phyloP scores from a whole-genome alignment of 2,113 vertebrate species.

The Lontra canadensis region DNA sequence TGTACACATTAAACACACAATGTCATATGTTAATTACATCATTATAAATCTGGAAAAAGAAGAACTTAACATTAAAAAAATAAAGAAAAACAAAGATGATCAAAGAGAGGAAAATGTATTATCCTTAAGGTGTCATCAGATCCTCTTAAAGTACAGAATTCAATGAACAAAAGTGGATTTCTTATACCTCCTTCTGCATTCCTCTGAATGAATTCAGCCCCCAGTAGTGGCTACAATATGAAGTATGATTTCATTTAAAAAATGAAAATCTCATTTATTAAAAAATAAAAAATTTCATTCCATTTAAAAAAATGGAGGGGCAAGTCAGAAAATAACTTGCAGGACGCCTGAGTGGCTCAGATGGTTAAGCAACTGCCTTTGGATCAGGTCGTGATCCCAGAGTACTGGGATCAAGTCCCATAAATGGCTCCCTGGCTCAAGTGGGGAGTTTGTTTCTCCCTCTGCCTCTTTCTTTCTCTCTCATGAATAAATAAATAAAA shows the following conservation, averaged over 20 bases:
- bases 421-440: too few relatives aligned
- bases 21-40: not conserved
- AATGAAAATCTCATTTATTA: too few relatives aligned
- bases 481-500: too few relatives aligned
- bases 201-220: not conserved
- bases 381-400: too few relatives aligned
- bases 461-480: too few relatives aligned
- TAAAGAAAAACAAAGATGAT: not conserved
- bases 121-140: not conserved
- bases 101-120: constrained; percentile 36
- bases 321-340: not conserved
- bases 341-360: too few relatives aligned
- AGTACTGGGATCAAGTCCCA: too few relatives aligned
- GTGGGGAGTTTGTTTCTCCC: too few relatives aligned
- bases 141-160: constrained; percentile 32
- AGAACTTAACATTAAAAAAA: not conserved
- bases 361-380: too few relatives aligned
- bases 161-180: constrained; percentile 32
- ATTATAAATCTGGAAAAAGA: not conserved
- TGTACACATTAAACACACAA: not conserved
- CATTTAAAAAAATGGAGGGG: not conserved
- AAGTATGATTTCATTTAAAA: not conserved
- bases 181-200: not conserved
- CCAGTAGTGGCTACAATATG: not conserved
- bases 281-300: not conserved